Base-by-base conservation (phyloP, 2,113 vertebrate genomes). In the Lethenteron reissneri region DNA sequence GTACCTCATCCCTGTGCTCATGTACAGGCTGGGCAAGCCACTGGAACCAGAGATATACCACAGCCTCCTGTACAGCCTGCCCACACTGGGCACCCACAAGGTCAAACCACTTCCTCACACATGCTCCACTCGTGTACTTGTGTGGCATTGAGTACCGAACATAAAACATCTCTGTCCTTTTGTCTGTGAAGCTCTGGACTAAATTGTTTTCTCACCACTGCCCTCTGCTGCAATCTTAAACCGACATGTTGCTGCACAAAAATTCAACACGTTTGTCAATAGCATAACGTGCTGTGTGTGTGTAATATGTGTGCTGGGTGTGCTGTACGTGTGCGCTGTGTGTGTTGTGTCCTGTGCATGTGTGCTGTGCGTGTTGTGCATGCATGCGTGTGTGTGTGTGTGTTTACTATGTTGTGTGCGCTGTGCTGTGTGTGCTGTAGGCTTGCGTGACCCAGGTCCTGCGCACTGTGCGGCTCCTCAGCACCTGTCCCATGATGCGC, bases 1-100 rank as follows among this genome's bases (percentile, higher is more conserved):
- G 11, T 84, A 83, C 78, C 77, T 97, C 41, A 80, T 97, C 71
- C 82, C 87, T 12, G 84, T 92, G 74, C 79, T 97, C 75, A 73
- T 94, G 80, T 92, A 85, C 78, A 92, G 84, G 72, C 79, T 97
- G 77, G 83, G 85, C 72, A 84, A 77, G 77, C 83, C 85, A 56
- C 79, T 86, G 75, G 82, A 89, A 60, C 84, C 86, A 19, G 21
- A 4, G 1, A 71, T 87, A 71, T 83, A 80, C 71, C 84, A 79
- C 14, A 81, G 87, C 70, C 78, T 95, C 73, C 78, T 96, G 56
- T 88, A 85, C 78, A 85, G 86, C 1, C 81, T 97, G 71, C 90
- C 94, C 64, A 73, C 79, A 57, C 80, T 97, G 9, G 89, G 86
- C 58, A 89, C 89, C 59, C 89, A 97, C 72, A 92, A 92, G 90